Evolutionary conservation across 53 echinoderm and acorn worm genomes (phyloP).

Genomic region (Holothuria leucospilota): DNA sequence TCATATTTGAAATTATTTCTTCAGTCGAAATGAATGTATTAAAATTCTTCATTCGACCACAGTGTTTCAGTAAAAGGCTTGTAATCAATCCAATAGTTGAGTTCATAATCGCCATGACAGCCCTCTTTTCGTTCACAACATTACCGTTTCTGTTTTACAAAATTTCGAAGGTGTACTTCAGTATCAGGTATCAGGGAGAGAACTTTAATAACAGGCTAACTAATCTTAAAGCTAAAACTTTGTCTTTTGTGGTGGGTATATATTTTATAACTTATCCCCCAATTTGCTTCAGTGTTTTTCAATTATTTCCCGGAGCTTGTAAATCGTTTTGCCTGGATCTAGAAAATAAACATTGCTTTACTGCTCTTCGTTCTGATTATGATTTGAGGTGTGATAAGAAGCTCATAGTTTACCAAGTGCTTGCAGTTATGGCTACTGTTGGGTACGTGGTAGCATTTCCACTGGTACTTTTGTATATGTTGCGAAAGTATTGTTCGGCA

Average conservation of each 20-base stretch:
- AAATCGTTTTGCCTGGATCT: neutral
- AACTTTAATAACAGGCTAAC: neutral
- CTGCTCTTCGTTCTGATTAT: neutral
- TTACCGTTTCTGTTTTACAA: neutral
- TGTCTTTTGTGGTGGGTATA: neutral
- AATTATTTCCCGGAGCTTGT: neutral
- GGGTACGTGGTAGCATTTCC: slow-evolving; percentile 9
- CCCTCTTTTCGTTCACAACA: neutral
- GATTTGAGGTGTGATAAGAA: neutral
- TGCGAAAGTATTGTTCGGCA: neutral
- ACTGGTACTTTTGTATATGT: neutral
- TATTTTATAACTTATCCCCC: slow-evolving; percentile 1
- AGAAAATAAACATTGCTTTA: neutral
- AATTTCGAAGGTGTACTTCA: neutral
- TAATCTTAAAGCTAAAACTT: neutral
- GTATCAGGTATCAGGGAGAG: neutral
- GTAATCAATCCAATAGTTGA: neutral
- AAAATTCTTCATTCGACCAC: neutral
- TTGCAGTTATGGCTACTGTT: neutral
- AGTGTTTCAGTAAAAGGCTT: neutral
- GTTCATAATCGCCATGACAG: neutral
- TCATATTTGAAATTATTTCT: neutral
- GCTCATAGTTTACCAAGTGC: neutral
- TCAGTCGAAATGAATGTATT: neutral
- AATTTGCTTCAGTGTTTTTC: neutral